Conservation (phyloP, 2,113 vertebrate genomes). For the Nannospalax galili region DNA sequence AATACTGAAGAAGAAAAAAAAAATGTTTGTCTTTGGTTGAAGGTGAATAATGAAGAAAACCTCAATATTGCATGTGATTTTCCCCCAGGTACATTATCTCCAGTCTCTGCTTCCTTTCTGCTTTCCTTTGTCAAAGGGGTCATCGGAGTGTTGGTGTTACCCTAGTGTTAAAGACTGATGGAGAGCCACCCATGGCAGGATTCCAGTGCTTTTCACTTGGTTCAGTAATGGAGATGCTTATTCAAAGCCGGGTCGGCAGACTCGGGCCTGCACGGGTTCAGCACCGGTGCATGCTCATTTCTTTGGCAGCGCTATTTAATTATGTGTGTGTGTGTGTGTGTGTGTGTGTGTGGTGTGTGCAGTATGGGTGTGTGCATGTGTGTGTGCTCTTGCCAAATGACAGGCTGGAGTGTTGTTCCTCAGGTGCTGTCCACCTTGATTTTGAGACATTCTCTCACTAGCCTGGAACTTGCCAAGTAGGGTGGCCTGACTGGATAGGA, state of each 20-base stretch:
- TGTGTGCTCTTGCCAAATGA: neutral
- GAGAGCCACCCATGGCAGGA: neutral
- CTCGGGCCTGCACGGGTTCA: neutral
- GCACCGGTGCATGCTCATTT: neutral
- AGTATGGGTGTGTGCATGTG: neutral
- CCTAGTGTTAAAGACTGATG: neutral
- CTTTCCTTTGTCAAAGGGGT: neutral
- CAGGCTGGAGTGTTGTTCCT: neutral
- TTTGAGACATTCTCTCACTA: neutral
- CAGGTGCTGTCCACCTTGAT: neutral
- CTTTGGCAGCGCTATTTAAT: neutral
- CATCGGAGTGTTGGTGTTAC: neutral
- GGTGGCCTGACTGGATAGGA: neutral
- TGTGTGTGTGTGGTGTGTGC: too few relatives aligned
- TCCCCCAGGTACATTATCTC: neutral
- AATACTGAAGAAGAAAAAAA: neutral
- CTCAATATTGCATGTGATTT: neutral
- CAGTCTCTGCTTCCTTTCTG: neutral
- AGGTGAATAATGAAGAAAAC: neutral
- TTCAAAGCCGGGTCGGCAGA: neutral
- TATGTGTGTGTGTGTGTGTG: neutral
- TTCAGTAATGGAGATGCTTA: neutral
- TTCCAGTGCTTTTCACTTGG: neutral
- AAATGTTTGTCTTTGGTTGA: neutral
- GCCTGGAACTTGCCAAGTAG: neutral